Conservation (phyloP, 2,888 invertebrate species). For the Seira musarum region DNA sequence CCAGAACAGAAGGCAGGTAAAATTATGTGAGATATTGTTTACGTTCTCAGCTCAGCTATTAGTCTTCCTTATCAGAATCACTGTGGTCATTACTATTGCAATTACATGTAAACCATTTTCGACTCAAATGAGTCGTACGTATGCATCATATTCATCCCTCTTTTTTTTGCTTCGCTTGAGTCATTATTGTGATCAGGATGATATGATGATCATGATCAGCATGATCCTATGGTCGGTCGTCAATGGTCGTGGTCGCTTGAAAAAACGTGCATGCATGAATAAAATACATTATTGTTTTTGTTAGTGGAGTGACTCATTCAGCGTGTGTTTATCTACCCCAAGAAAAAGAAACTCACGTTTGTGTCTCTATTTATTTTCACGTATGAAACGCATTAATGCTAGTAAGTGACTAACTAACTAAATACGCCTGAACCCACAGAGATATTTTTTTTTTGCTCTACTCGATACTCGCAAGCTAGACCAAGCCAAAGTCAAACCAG, state of each 20-base stretch:
- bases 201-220: too few species aligned
- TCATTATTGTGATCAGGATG: too few species aligned
- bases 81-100: not conserved
- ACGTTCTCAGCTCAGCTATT: not conserved
- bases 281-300: constrained; percentile 13
- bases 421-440: too few species aligned
- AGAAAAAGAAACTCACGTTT: not conserved
- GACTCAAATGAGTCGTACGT: not conserved
- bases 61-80: not conserved
- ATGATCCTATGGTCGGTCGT: too few species aligned
- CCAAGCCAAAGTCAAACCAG: not conserved
- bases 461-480: not conserved
- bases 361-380: not conserved
- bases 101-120: not conserved
- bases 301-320: constrained; percentile 2
- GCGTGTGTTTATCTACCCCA: constrained; percentile 11
- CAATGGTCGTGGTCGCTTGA: too few species aligned
- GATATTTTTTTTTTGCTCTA: too few species aligned
- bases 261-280: constrained; percentile 19
- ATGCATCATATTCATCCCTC: constrained; percentile 9
- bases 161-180: too few species aligned
- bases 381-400: too few species aligned
- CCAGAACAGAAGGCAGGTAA: too few species aligned
- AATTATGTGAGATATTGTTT: not conserved
- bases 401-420: too few species aligned